phyloP scores from a whole-genome alignment of 2,113 vertebrate genomes.

The Colaptes auratus region DNA sequence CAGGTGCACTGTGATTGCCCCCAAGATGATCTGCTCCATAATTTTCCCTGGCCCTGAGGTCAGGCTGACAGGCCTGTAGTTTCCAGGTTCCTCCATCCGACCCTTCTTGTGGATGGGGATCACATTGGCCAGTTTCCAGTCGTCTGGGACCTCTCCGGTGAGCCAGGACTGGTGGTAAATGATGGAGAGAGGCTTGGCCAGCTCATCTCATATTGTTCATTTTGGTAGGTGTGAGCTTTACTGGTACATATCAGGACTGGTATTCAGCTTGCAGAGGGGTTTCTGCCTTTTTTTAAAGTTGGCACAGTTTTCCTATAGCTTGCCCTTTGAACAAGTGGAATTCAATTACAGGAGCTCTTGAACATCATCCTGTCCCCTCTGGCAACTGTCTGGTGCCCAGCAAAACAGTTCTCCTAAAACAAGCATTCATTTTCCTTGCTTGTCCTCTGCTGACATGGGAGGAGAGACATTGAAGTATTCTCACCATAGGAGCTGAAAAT shows the following conservation, averaged over 20 bases:
- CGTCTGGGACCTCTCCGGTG: too few species aligned
- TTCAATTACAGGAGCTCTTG: slow-evolving; percentile 9
- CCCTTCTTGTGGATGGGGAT: too few species aligned
- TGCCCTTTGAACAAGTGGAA: background rate
- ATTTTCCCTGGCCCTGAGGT: too few species aligned
- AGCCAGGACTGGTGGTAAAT: too few species aligned
- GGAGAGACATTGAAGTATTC: background rate
- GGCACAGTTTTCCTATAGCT: background rate
- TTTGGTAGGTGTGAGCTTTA: background rate
- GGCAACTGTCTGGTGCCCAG: background rate
- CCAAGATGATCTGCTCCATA: too few species aligned
- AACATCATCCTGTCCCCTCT: background rate
- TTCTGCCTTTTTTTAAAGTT: background rate
- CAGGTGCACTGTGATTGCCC: too few species aligned
- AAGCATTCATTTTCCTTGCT: background rate
- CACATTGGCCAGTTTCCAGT: too few species aligned
- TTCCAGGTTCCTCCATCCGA: too few species aligned
- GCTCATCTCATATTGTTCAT: background rate
- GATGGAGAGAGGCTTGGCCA: too few species aligned
- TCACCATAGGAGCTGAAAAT: background rate
- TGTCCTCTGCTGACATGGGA: background rate
- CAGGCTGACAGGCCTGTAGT: too few species aligned
- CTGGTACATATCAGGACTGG: background rate
- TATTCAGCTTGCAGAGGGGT: background rate
- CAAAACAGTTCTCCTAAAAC: background rate